Evolutionary conservation across 2,113 vertebrate genomes (phyloP).

Genomic region (Pyrgilauda ruficollis): DNA sequence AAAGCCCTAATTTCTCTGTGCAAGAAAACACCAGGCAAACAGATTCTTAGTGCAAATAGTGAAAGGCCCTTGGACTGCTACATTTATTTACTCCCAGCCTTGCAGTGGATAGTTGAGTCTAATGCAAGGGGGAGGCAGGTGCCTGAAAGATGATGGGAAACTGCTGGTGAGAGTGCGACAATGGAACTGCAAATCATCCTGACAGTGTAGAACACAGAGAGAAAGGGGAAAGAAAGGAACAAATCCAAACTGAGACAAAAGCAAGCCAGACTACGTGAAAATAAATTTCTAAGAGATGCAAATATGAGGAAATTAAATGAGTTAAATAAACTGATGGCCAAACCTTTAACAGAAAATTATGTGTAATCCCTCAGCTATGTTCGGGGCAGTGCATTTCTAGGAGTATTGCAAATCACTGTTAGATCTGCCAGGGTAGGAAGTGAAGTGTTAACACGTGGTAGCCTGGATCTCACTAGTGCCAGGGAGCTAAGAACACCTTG

Average conservation of each 20-base stretch:
- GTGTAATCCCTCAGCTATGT: neutral
- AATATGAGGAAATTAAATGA: neutral
- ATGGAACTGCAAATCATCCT: neutral
- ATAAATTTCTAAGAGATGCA: neutral
- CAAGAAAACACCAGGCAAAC: neutral
- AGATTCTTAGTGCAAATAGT: neutral
- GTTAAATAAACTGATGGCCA: neutral
- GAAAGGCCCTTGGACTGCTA: neutral
- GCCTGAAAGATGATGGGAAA: neutral
- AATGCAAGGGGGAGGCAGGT: neutral
- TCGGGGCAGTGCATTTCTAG: neutral
- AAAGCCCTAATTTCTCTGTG: neutral
- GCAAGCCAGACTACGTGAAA: neutral
- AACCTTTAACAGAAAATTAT: neutral
- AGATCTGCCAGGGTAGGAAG: neutral
- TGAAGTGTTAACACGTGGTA: neutral
- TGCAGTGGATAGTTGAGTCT: neutral
- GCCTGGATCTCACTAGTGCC: neutral
- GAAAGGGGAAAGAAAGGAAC: neutral
- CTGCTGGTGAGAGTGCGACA: neutral
- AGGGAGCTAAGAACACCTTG: neutral
- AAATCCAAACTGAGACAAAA: neutral
- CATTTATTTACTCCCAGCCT: neutral
- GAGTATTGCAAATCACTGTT: neutral
- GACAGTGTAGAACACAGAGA: neutral